Conservation (phyloP, 2,797 vertebrate genomes). For the Tapirus indicus region DNA sequence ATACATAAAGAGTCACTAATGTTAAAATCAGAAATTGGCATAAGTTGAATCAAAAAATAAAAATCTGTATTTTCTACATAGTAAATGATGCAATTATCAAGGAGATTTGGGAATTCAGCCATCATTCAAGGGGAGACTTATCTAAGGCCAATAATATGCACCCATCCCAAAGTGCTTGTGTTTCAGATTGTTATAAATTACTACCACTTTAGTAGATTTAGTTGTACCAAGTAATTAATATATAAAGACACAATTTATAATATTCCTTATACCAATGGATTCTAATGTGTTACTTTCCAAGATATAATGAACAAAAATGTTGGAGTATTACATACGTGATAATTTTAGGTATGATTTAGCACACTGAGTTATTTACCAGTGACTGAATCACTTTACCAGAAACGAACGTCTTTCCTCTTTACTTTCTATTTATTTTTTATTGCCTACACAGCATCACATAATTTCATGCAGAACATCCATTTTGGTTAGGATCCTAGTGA, state of each 20-base stretch:
- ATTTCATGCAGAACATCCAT: neutral
- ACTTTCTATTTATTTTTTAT: neutral
- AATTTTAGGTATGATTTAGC: neutral
- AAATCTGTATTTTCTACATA: conserved; percentile 14
- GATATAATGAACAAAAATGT: neutral
- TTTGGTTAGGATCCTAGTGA: neutral
- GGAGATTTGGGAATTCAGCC: neutral
- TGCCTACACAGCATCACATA: neutral
- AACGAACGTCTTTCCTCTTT: neutral
- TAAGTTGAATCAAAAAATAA: conserved; percentile 46
- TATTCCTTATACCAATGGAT: neutral
- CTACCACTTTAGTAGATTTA: neutral
- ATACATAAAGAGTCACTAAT: conserved; percentile 12
- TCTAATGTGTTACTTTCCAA: neutral
- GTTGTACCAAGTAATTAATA: neutral
- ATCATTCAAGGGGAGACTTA: conserved; percentile 31
- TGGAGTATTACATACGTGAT: neutral
- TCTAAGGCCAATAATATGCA: neutral
- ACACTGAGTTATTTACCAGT: neutral
- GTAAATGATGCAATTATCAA: conserved; percentile 9
- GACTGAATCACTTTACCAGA: neutral
- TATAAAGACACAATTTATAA: neutral
- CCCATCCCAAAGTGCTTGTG: neutral
- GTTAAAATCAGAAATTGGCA: conserved; percentile 20
- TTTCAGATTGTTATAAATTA: conserved; percentile 31